Base-by-base conservation (phyloP, 2,888 invertebrate species). In the Druceiella hillmani region DNA sequence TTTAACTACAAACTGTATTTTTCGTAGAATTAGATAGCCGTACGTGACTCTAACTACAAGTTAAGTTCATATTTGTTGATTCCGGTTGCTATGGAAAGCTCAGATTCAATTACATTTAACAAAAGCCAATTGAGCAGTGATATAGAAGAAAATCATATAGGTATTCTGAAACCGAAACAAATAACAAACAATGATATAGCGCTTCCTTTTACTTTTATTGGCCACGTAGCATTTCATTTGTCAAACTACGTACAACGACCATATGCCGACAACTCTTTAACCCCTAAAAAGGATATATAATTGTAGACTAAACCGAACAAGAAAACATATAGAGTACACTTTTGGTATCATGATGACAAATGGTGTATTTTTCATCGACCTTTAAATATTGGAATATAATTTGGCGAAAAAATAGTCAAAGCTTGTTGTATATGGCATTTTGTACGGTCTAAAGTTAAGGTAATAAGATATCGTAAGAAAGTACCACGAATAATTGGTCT, bases 171-270 rank as follows among this genome's bases (percentile, higher is more conserved):
- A 45, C 42, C 32, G 17, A 32, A 16, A 17, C 32, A 16, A 32
- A 17, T 32, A 32, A 38, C 20, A 33, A 40, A 40, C 33, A 40
- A 43, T 34, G 37, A 37, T 36, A 35, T 35, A 33, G 11, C 43
- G 27, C 33, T 43, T 33, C 43, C 43, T 28, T 46, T 44, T 43
- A 41, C 43, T 37, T 47, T 49, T 35, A 40, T 47, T 39, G 45
- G 46, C 14, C 46, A 46, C 32, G 45, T 41, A 44, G 46, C 41
- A 35, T 46, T 48, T 42, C 35, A 40, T 10, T 31, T 43, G 17
- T 45, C 44, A 35, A 31, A 40, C 2, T 36, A 45, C 41, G 36
- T 45, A 34, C 40, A n/a, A n/a, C n/a, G n/a, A n/a, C n/a, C n/a
- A n/a, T n/a, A n/a, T n/a, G n/a, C n/a, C n/a, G n/a, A n/a, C n/a